Conservation (phyloP, 2,888 invertebrate species). For the Tanypteryx hageni region DNA sequence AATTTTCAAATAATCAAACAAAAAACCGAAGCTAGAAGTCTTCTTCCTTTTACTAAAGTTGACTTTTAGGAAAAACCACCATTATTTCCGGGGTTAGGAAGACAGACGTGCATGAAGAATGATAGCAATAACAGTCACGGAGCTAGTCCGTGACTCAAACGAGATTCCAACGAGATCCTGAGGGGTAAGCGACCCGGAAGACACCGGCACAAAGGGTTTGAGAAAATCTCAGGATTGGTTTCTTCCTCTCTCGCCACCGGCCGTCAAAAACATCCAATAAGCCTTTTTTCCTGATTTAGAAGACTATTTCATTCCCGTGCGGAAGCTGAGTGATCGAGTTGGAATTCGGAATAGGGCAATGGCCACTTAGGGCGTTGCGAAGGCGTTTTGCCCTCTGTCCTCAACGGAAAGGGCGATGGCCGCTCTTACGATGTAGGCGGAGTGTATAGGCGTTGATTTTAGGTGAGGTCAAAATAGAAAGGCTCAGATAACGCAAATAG, state of each 20-base stretch:
- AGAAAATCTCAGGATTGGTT: neutral
- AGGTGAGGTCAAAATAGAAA: neutral
- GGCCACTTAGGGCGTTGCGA: neutral
- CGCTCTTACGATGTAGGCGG: constrained; percentile 28
- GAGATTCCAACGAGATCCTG: neutral
- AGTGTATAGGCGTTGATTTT: neutral
- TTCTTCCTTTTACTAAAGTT: no score
- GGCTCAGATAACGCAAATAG: neutral
- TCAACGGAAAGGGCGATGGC: constrained; percentile 41
- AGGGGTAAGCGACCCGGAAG: constrained; percentile 26
- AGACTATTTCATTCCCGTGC: neutral
- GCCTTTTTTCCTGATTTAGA: neutral
- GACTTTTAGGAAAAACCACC: no score
- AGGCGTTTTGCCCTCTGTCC: constrained; percentile 34
- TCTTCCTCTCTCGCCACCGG: no score
- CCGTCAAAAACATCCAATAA: no score
- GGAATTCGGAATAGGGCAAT: constrained; percentile 28
- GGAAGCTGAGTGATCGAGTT: neutral
- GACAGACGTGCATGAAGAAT: no score
- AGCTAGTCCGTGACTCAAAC: neutral
- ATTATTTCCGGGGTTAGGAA: no score
- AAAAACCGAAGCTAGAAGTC: no score
- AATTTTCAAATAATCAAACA: no score
- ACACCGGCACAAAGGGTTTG: constrained; percentile 8
- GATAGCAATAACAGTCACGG: no score